Conservation (phyloP, 2,113 vertebrate species). For the Plestiodon gilberti region DNA sequence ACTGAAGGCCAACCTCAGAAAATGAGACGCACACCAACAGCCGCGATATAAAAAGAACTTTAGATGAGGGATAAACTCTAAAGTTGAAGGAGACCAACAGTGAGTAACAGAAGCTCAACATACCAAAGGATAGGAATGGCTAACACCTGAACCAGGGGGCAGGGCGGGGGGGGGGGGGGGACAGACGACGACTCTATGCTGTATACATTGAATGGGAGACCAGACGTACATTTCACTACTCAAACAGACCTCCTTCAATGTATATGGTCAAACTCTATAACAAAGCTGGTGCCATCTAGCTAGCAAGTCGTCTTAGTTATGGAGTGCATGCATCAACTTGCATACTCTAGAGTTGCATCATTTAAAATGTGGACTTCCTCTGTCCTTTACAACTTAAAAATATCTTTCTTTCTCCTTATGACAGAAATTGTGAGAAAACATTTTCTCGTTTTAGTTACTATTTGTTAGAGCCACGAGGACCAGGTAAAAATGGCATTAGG, state of each 20-base stretch:
- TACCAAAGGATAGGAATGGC: background rate
- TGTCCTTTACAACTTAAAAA: background rate
- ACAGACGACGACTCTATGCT: background rate
- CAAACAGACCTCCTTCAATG: background rate
- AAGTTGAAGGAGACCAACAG: constrained; percentile 42
- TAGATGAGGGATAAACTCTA: constrained; percentile 34
- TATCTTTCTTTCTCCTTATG: too few species aligned
- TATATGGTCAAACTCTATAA: background rate
- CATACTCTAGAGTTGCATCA: background rate
- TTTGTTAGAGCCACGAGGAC: too few species aligned
- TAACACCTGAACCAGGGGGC: background rate
- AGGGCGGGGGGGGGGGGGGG: too few species aligned
- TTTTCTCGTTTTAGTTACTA: too few species aligned
- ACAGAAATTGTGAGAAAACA: too few species aligned
- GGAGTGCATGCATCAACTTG: background rate
- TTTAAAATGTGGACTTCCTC: background rate
- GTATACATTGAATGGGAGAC: background rate
- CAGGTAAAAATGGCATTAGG: too few species aligned
- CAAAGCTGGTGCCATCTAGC: background rate
- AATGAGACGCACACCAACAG: constrained; percentile 48
- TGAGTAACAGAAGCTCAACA: constrained; percentile 13
- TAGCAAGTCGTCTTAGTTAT: background rate
- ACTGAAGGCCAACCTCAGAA: constrained; percentile 50
- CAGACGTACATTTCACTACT: background rate
- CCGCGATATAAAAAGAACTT: constrained; percentile 54